Evolutionary conservation across 1,140 invertebrate species (phyloP), one percentile per base, ranked within the genome.

Genomic region (Drosophila trapezifrons): DNA sequence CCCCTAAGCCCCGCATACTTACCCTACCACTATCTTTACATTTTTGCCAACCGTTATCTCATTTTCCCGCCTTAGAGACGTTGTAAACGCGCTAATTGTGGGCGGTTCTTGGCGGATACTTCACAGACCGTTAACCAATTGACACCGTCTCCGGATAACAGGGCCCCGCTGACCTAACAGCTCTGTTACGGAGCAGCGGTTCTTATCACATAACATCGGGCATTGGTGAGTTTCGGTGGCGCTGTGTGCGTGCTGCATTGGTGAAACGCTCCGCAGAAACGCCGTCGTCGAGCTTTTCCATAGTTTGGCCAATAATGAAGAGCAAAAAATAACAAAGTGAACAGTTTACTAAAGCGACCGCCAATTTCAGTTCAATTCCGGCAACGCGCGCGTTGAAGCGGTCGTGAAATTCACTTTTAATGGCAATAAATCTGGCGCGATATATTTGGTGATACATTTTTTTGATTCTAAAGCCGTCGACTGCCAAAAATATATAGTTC

Each of bases 151-250:
- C 3, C n/a, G 40, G 60, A 42, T 66, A 76, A 66, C 73, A 75
- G 58, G 58, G 17, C 18, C 60, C 6, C 20, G 40, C 29, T 17
- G 27, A 49, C 12, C 22, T 71, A 54, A 63, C 60, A 67, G 43
- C 17, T 18, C 64, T 83, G 70, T 82, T 81, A 75, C 1, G 8
- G 38, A 20, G 8, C 29, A 22, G 74, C 56, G 63, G 63, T 65
- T 69, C 80, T 83, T 83, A 83, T 83, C 80, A 83, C 37, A n/a
- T 70, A 71, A 80, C 76, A 70, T 54, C 12, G 56, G n/a, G 17
- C 51, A 65, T 83, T 83, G 80, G 78, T 79, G 80, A 76, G 47
- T 59, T 75, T 42, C 15, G 37, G 25, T 13, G 17, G 12, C 1
- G 22, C 17, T 59, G 57, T 47, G 38, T 46, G 56, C 18, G 56